Percentiles rank a stretch among this genome's conserved stretches.
Conservation (phyloP, 2,113 vertebrate species). For the Ondatra zibethicus region DNA sequence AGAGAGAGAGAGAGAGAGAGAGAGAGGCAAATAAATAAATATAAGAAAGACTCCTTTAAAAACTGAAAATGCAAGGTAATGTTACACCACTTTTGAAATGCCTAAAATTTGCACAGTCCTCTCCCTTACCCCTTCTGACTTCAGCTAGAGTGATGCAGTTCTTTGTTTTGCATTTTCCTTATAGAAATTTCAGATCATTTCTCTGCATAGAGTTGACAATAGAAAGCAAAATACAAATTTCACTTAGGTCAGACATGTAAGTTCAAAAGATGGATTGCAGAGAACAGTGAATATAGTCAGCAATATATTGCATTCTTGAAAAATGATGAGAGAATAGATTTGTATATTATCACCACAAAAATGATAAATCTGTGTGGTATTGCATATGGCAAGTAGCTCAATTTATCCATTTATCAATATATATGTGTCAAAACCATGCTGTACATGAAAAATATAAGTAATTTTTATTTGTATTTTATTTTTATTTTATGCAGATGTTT, state of each 20-base stretch:
- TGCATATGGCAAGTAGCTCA: neutral
- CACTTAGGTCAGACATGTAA: neutral
- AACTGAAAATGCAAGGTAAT: slow-evolving; percentile 18
- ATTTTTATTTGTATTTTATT: neutral
- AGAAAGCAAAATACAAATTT: slow-evolving; percentile 58
- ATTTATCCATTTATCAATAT: neutral
- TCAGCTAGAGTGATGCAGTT: slow-evolving; percentile 7
- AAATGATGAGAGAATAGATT: slow-evolving; percentile 21
- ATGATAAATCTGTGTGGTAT: neutral
- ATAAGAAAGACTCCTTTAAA: neutral
- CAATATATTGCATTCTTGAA: neutral
- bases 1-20: no score
- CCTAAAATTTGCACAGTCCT: slow-evolving; percentile 36
- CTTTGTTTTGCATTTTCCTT: slow-evolving; percentile 52
- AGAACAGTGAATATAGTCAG: neutral
- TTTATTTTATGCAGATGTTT: neutral
- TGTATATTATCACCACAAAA: slow-evolving; percentile 31
- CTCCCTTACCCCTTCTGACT: neutral
- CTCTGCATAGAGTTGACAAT: slow-evolving; percentile 36
- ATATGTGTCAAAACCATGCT: neutral
- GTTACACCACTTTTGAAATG: slow-evolving; percentile 68
- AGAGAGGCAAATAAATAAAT: neutral
- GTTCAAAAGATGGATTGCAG: neutral
- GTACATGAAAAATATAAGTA: neutral
- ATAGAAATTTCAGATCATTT: slow-evolving; percentile 62